Base-by-base conservation (phyloP, 2,797 vertebrate species). In the Peromyscus eremicus region DNA sequence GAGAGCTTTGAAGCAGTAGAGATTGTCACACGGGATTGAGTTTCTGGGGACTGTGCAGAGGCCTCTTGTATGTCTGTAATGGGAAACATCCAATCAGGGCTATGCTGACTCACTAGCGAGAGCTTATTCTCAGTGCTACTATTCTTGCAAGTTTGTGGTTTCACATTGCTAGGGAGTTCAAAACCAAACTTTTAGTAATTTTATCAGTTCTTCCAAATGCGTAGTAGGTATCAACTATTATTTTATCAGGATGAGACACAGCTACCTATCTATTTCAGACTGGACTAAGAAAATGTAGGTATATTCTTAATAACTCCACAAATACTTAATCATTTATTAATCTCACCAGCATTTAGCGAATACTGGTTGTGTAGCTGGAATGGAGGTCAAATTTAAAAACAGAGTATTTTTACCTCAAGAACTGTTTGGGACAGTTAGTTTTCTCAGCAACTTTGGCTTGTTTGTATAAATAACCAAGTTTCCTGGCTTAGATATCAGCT, bases 291-390 rank as follows among this genome's bases (percentile, higher is more conserved):
- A 92, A 88, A 64, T 64, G 62, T 68, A 29, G 37, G 32, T 55
- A 25, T 19, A 76, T 95, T 66, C 70, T 90, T 85, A 79, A 62
- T 73, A 84, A 70, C 27, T 80, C 95, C 32, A 86, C 73, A 85
- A 94, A 86, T 46, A 60, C 60, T 4, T 62, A 29, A 40, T 40
- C 13, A 10, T 62, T 17, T 52, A 43, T 64, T 62, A 64, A 32
- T 40, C 25, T 43, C 23, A 2, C 14, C n/a, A 62, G 57, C 23
- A 62, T 40, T 62, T 83, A 62, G 37, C 62, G 37, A 83, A 8
- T 6, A 46, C 86, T 92, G 52, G 43, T 19, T 13, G 8, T 62
- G 49, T 37, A 92, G 32, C 27, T 88, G 25, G 16, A 46, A 19
- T 79, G 25, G 27, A 2, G 25, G 52, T 88, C 55, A 62, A 55